Conservation (phyloP, 2,888 invertebrate species). For the Drosophila anomalipes region DNA sequence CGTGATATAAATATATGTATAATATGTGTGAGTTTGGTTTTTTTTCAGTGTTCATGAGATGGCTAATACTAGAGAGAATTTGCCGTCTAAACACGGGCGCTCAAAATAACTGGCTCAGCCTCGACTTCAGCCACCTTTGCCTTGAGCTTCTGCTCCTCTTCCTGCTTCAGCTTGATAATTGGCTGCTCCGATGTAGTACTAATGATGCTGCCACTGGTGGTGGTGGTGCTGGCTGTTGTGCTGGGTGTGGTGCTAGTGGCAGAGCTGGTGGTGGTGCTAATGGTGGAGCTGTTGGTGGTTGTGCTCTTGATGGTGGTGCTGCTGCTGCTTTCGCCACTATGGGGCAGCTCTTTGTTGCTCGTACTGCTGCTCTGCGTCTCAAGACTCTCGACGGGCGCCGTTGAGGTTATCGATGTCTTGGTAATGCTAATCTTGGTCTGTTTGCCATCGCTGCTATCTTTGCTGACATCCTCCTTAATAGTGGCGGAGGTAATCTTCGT, state of each 20-base stretch:
- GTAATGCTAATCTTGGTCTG: slow-evolving; percentile 76
- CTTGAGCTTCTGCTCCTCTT: slow-evolving; percentile 83
- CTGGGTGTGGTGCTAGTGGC: slow-evolving; percentile 12
- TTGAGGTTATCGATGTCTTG: slow-evolving; percentile 71
- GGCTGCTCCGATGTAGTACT: slow-evolving; percentile 66
- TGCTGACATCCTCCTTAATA: slow-evolving; percentile 64
- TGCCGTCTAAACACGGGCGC: slow-evolving; percentile 79
- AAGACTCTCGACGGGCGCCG: slow-evolving; percentile 58
- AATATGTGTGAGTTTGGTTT: slow-evolving; percentile 21
- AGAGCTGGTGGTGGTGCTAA: slow-evolving; percentile 23
- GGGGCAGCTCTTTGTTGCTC: slow-evolving; percentile 16
- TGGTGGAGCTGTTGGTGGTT: slow-evolving; percentile 36
- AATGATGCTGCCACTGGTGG: slow-evolving; percentile 27
- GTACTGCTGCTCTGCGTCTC: slow-evolving; percentile 43
- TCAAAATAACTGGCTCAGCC: slow-evolving; percentile 84
- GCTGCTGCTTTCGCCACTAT: neutral
- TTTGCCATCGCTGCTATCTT: slow-evolving; percentile 61
- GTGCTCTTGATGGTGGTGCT: slow-evolving; percentile 26
- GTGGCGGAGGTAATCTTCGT: slow-evolving; percentile 70
- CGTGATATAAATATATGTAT: slow-evolving; percentile 64
- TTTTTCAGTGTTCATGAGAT: slow-evolving; percentile 17
- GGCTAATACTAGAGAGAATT: slow-evolving; percentile 46
- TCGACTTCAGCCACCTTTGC: slow-evolving; percentile 84
- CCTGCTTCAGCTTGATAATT: slow-evolving; percentile 74
- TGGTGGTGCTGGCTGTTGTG: slow-evolving; percentile 21